A percentile compares a stretch with the other conserved stretches of the same genome.
Conservation (phyloP, 2,888 invertebrate species). For the Lysandra coridon region DNA sequence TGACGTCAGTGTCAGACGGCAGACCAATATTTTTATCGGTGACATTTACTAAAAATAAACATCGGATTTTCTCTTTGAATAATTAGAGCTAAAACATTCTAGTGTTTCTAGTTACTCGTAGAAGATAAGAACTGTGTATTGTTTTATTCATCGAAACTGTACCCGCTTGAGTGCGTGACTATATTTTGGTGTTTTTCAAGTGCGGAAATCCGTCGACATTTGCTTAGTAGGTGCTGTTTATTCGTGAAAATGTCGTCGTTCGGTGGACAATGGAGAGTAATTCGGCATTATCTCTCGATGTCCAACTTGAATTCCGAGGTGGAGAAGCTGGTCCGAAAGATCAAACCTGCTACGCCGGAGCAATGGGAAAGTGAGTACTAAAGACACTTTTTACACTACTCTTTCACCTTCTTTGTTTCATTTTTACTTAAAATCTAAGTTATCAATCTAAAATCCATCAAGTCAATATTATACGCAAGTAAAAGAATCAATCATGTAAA, state of each 20-base stretch:
- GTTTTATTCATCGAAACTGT: background rate
- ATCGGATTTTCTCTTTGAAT: constrained; percentile 1
- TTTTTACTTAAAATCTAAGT: too few species aligned
- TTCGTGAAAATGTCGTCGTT: constrained; percentile 60
- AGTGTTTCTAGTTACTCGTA: background rate
- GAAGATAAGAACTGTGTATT: background rate
- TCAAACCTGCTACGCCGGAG: constrained; percentile 61
- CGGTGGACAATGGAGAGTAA: constrained; percentile 69
- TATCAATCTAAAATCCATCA: background rate
- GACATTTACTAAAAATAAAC: constrained; percentile 12
- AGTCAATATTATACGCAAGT: background rate
- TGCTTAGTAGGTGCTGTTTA: background rate
- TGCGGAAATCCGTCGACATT: constrained; percentile 27
- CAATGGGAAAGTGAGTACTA: constrained; percentile 70
- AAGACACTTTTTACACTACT: background rate
- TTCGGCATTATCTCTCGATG: constrained; percentile 67
- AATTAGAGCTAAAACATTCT: background rate
- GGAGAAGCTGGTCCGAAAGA: constrained; percentile 64
- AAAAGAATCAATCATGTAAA: background rate
- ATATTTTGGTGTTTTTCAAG: constrained; percentile 31
- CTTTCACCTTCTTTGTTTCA: background rate
- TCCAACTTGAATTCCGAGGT: constrained; percentile 63
- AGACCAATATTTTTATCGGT: constrained; percentile 26
- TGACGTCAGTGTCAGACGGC: constrained; percentile 52
- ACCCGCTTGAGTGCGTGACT: constrained; percentile 41